Base-by-base conservation (phyloP, 92 coral and sea anemone genomes). In the Umimayanthus kanabou region DNA sequence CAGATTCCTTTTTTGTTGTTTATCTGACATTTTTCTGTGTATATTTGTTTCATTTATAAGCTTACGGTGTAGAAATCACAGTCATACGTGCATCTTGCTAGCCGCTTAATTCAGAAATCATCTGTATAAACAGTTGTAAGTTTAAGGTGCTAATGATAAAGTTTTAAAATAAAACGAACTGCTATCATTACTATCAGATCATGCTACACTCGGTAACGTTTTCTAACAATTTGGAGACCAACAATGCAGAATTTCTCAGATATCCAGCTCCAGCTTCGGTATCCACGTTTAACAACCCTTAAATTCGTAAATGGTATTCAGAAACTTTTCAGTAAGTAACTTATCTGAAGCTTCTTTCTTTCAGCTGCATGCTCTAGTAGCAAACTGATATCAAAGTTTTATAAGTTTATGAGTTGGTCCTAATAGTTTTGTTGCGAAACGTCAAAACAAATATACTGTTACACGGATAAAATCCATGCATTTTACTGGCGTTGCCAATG, bases 371-470 rank as follows among this genome's bases (percentile, higher is more conserved):
- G 37, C 5, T 15, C n/a, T 5, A 61, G 26, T 18, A 61, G 69
- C 69, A 61, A 61, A 9, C 8, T 61, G n/a, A 5, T 61, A 9
- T 22, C 26, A 18, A 61, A 18, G 9, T 61, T 61, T 61, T 61
- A 2, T 57, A 47, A 47, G 13, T 61, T 61, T 22, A 73, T 33
- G 20, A 33, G 37, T 33, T 15, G 40, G 25, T 22, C 0, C 40
- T 40, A 73, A 73, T 15, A 29, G 23, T 33, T 37, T 5, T 22
- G 33, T n/a, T 33, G 43, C 40, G 79, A 6, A 39, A 39, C 78
- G 45, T 73, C 78, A 73, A 73, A 73, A 73, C 78, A 73, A 73
- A 37, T 73, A 15, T 39, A 18, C 45, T 75, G 45, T 20, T 28
- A 75, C 58, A 75, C 22, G 9, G 69, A 61, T 61, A 0, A 26